Evolutionary conservation across 2,113 vertebrate genomes (phyloP).

Genomic region (Gopherus evgoodei): DNA sequence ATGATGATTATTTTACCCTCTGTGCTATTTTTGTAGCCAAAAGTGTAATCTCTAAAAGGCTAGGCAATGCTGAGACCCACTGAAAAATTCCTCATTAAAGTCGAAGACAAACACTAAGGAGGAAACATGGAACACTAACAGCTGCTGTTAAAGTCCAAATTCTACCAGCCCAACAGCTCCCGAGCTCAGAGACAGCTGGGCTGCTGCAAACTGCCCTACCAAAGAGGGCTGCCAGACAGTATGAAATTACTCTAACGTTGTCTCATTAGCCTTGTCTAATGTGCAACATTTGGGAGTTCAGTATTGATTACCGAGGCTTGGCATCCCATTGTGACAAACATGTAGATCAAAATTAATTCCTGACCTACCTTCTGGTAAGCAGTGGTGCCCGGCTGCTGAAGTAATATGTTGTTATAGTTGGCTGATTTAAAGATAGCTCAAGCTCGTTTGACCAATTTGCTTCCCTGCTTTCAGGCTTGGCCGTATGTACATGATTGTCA

Average conservation of each 20-base stretch:
- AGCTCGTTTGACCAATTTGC: not conserved
- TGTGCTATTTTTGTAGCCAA: conserved; percentile 71
- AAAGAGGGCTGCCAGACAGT: conserved; percentile 16
- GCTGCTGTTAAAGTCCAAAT: not conserved
- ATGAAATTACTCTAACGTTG: conserved; percentile 59
- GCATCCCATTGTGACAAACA: not conserved
- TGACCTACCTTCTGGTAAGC: not conserved
- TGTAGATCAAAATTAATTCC: conserved; percentile 1
- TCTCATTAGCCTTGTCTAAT: not conserved
- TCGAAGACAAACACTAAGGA: conserved; percentile 53
- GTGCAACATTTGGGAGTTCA: conserved; percentile 31
- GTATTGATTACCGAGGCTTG: conserved; percentile 37
- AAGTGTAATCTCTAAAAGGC: conserved; percentile 40
- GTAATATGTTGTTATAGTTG: not conserved
- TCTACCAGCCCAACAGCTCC: conserved; percentile 41
- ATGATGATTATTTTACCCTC: conserved; percentile 37
- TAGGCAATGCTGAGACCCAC: conserved; percentile 46
- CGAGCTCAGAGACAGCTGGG: conserved; percentile 47
- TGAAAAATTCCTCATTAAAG: conserved; percentile 21
- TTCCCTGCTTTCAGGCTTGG: not conserved
- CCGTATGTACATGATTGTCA: not conserved
- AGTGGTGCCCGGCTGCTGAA: not conserved
- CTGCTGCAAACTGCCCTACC: conserved; percentile 42
- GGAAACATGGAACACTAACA: not conserved
- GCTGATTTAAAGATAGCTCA: not conserved